Evolutionary conservation across 2,888 invertebrate genomes (phyloP), one percentile per base, ranked within the genome.

Genomic region (Cataglyphis livida): DNA sequence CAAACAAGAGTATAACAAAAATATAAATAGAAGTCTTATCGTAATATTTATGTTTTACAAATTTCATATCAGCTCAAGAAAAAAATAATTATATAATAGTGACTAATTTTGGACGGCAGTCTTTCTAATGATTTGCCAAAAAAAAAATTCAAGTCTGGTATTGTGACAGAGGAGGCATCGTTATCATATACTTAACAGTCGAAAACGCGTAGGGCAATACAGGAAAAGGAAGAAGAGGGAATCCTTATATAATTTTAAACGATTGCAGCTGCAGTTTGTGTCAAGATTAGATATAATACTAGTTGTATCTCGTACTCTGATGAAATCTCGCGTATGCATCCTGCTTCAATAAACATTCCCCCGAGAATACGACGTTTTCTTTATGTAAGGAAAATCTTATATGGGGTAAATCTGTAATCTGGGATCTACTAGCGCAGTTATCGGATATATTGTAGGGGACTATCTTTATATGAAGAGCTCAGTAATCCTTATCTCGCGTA

Each of bases 271-370:
- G 89, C 64, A 84, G 84, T 78, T 57, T 73, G 66, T 65, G 44
- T 82, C 78, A 84, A 88, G 88, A 89, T 89, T 89, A 89, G 89
- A 90, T 91, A 90, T 91, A 90, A 91, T 73, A 82, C 78, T 66
- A 79, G 38, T 41, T 73, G 81, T n/a, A 66, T 68, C 28, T 78
- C 75, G 6, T 51, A 44, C 82, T 59, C 70, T 81, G 64, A 38
- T 54, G 54, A 74, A 81, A 83, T 85, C 81, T 61, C 25, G 51
- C n/a, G 71, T 61, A 38, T 25, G 65, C 51, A 78, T 81, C 57
- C 74, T 76, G 44, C 70, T 32, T 48, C 10, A 66, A 51, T 57
- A 25, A 48, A 61, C 64, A 28, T 44, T 38, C 51, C 41, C n/a
- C 25, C 21, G n/a, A 54, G 41, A 38, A 38, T 64, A 51, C 18